Conservation (phyloP, 2,888 invertebrate genomes). For the Eurois occulta region DNA sequence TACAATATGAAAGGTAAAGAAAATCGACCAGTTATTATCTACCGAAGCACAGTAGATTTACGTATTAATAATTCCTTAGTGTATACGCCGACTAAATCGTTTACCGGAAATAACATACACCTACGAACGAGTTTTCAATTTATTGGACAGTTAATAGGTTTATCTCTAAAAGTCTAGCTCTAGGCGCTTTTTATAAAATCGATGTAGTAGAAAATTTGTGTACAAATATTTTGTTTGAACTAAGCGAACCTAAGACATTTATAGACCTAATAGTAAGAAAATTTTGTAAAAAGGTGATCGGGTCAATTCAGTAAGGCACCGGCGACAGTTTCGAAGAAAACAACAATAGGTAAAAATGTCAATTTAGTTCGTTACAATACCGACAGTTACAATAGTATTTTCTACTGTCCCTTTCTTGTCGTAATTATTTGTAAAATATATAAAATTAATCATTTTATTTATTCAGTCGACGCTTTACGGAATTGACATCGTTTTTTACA, state of each 20-base stretch:
- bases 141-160: conserved; percentile 70
- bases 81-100: conserved; percentile 56
- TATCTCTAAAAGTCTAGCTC: conserved; percentile 68
- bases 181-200: conserved; percentile 74
- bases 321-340: neutral
- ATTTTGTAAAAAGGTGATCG: conserved; percentile 12
- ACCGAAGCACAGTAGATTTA: conserved; percentile 71
- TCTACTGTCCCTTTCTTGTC: neutral
- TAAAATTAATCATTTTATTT: conserved; percentile 11
- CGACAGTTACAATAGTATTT: conserved; percentile 9
- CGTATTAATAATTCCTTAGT: conserved; percentile 63
- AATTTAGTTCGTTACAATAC: conserved; percentile 7
- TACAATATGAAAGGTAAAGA: conserved; percentile 47
- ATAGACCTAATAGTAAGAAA: conserved; percentile 33
- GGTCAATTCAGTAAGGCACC: conserved; percentile 30
- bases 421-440: neutral
- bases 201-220: conserved; percentile 73
- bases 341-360: no score
- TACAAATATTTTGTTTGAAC: conserved; percentile 61
- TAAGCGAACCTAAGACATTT: conserved; percentile 51
- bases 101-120: conserved; percentile 58
- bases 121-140: conserved; percentile 64
- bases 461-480: conserved; percentile 31
- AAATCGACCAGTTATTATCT: conserved; percentile 64
- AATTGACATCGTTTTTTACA: conserved; percentile 27